Evolutionary conservation across 2,888 invertebrate genomes (phyloP).

Genomic region (Stratiomys singularior): DNA sequence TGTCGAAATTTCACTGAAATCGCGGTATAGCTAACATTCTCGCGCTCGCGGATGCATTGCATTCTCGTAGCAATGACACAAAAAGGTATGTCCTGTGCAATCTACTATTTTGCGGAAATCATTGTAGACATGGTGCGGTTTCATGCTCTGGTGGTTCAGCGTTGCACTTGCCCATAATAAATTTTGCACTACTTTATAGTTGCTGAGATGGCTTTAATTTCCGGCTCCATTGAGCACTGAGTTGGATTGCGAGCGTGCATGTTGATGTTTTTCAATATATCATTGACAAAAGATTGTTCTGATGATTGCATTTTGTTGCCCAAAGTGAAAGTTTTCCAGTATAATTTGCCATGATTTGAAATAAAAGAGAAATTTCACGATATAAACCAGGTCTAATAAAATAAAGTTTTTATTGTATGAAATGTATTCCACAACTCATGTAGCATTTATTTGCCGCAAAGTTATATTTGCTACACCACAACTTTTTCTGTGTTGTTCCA

Average conservation of each 20-base stretch:
- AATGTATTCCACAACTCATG: too few relatives aligned
- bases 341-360: too few relatives aligned
- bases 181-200: not conserved
- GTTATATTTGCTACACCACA: too few relatives aligned
- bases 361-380: too few relatives aligned
- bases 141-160: conserved; percentile 13
- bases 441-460: too few relatives aligned
- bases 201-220: not conserved
- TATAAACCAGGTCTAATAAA: too few relatives aligned
- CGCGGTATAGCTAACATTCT: not conserved
- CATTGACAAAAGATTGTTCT: not conserved
- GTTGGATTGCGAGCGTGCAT: not conserved
- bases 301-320: not conserved
- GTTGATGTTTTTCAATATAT: not conserved
- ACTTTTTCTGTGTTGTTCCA: too few relatives aligned
- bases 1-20: conserved; percentile 13
- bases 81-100: not conserved
- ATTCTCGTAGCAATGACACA: not conserved
- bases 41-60: not conserved
- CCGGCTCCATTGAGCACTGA: not conserved
- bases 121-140: conserved; percentile 16
- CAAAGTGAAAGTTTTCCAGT: too few relatives aligned
- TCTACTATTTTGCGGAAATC: conserved; percentile 16
- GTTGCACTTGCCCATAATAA: not conserved
- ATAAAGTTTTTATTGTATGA: too few relatives aligned